Base-by-base conservation (phyloP, 2,797 vertebrate species). In the Philypnodon macrostomus region DNA sequence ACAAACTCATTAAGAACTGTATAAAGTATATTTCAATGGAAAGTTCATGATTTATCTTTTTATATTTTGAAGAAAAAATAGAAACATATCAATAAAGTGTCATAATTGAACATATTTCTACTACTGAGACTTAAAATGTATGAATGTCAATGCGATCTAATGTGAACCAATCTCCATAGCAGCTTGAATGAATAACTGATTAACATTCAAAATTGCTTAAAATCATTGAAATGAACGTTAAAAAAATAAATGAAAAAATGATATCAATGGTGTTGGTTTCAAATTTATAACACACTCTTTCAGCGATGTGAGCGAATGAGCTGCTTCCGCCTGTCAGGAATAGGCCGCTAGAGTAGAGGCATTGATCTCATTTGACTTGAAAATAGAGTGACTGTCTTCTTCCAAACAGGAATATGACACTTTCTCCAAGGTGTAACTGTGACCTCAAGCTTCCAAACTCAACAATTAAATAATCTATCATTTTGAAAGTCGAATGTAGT, bases 1-100 rank as follows among this genome's bases (percentile, higher is more conserved):
- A 81, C 72, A 80, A 44, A 83, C 73, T 77, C 78, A 82, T 87
- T 66, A 73, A 77, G 73, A 87, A 80, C 83, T 88, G 87, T 89
- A 87, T 63, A 88, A 84, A 88, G 78, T 88, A 85, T 89, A 86
- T 89, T 90, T 88, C 85, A 87, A 87, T 75, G 84, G 85, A 89
- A 88, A 85, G 86, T 88, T 88, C 81, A 86, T 86, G 81, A 85
- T 84, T 81, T 86, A 89, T 86, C 86, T 86, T 90, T 90, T 89
- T 88, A 89, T 89, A 88, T 88, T 88, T 88, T 85, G 67, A 82
- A 85, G 70, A 81, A 82, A 81, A 86, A 85, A 85, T 83, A 78
- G 79, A 85, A 84, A 89, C 82, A 88, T 87, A 88, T 89, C 87
- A 88, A 88, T 87, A 83, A 88, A 88, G 73, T 81, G 80, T 85